phyloP scores from a whole-genome alignment of 2,113 vertebrate species.

The Cranoglanis bouderius region DNA sequence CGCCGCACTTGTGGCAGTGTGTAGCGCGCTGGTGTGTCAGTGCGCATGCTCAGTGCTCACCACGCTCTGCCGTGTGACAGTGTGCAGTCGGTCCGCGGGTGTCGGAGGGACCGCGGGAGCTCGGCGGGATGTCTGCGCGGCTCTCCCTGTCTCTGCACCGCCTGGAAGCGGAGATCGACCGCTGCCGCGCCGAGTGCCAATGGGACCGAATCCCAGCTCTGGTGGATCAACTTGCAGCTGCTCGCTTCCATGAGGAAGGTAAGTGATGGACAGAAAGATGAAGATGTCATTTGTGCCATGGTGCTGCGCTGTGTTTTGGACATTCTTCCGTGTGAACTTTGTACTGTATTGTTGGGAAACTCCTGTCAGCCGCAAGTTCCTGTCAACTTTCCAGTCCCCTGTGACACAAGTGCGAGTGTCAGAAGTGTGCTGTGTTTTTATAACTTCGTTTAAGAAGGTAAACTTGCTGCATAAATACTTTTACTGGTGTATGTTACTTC shows the following conservation, averaged over 20 bases:
- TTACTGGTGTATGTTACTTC: background rate
- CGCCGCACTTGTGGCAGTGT: slow-evolving; percentile 54
- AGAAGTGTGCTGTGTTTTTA: background rate
- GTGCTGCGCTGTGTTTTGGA: background rate
- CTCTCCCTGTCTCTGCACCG: slow-evolving; percentile 74
- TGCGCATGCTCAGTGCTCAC: slow-evolving; percentile 55
- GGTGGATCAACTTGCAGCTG: slow-evolving; percentile 71
- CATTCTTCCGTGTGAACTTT: slow-evolving; percentile 63
- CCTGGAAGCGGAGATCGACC: slow-evolving; percentile 74
- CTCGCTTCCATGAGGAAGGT: slow-evolving; percentile 75
- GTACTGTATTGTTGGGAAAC: slow-evolving; percentile 55
- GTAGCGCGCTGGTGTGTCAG: slow-evolving; percentile 53
- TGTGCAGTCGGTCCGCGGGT: slow-evolving; percentile 73
- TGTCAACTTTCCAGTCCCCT: background rate
- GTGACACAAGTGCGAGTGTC: background rate
- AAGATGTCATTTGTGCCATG: background rate
- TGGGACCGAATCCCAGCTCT: slow-evolving; percentile 73
- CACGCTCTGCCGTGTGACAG: slow-evolving; percentile 47
- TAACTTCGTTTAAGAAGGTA: background rate
- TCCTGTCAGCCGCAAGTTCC: slow-evolving; percentile 8
- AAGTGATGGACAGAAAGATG: slow-evolving; percentile 57
- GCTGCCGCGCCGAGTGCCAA: slow-evolving; percentile 75
- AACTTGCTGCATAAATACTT: background rate
- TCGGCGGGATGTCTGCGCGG: slow-evolving; percentile 71
- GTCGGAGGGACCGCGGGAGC: slow-evolving; percentile 66